These are phyloP conservation scores for Globodera ellingtonae DNA, from an alignment of 1,140 invertebrate species.

Conservation along the genomic window DNA sequence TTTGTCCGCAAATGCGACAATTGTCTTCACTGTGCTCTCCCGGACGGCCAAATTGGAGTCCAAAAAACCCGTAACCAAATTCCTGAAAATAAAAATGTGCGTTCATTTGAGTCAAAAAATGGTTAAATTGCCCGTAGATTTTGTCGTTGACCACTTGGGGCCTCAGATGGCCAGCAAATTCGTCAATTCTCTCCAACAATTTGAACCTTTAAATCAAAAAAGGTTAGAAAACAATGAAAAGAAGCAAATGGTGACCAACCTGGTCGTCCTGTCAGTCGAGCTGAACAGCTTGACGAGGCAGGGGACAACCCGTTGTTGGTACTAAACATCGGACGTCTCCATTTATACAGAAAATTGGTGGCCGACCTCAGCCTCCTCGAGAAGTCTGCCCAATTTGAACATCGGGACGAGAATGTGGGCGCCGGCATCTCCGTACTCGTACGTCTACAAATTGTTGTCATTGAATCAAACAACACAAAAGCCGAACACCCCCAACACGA, in stretches of 20 bases:
- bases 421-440: conserved; percentile 66
- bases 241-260: conserved; percentile 66
- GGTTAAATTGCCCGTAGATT: conserved; percentile 56
- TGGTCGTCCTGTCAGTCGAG: conserved; percentile 88
- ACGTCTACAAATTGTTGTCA: conserved; percentile 48
- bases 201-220: conserved; percentile 70
- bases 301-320: conserved; percentile 92
- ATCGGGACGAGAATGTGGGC: conserved; percentile 68
- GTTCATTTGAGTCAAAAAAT: not conserved
- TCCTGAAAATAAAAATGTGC: conserved; percentile 43
- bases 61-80: conserved; percentile 80
- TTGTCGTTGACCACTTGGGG: conserved; percentile 62
- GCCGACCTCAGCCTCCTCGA: conserved; percentile 77
- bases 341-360: not conserved
- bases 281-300: conserved; percentile 94
- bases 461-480: conserved; percentile 68
- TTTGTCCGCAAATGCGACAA: conserved; percentile 89
- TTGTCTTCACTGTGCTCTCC: conserved; percentile 95
- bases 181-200: conserved; percentile 79
- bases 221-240: too few relatives aligned
- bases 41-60: conserved; percentile 94
- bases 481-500: conserved; percentile 78
- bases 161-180: conserved; percentile 59
- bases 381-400: conserved; percentile 67
- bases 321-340: conserved; percentile 65